Percentiles rank a stretch among this genome's conserved stretches.
Evolutionary conservation across 2,888 invertebrate genomes (phyloP).

Genomic region (Strigamia maritima): DNA sequence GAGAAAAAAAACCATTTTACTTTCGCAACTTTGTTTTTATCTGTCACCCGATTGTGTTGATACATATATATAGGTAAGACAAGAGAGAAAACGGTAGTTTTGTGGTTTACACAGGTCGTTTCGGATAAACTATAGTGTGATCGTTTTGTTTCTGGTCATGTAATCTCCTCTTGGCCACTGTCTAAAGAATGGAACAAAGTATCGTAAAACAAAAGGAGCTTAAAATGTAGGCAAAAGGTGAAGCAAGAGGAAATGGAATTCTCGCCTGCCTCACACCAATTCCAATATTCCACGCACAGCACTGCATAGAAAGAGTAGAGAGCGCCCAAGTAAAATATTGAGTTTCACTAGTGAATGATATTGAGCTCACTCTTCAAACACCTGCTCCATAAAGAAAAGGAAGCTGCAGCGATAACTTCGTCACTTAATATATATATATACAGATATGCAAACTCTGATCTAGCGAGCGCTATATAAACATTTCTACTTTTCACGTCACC

Average conservation of each 20-base stretch:
- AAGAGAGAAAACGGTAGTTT: slow-evolving; percentile 21
- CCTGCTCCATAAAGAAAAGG: slow-evolving; percentile 25
- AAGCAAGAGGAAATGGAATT: slow-evolving; percentile 9
- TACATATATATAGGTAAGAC: slow-evolving; percentile 23
- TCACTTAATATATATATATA: background rate
- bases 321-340: slow-evolving; percentile 28
- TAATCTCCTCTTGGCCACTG: slow-evolving; percentile 22
- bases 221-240: slow-evolving; percentile 20
- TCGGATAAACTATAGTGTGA: slow-evolving; percentile 26
- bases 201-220: slow-evolving; percentile 34
- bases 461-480: background rate
- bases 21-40: slow-evolving; percentile 22
- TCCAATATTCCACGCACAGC: slow-evolving; percentile 22
- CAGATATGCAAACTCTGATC: background rate
- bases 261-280: slow-evolving; percentile 5
- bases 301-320: slow-evolving; percentile 13
- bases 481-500: background rate
- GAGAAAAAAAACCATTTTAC: background rate
- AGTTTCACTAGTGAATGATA: slow-evolving; percentile 18
- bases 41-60: slow-evolving; percentile 18
- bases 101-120: slow-evolving; percentile 32
- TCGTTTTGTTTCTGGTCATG: slow-evolving; percentile 30
- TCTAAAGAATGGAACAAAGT: slow-evolving; percentile 12
- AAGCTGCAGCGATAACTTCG: slow-evolving; percentile 19
- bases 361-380: slow-evolving; percentile 34